Evolutionary conservation across 2,113 vertebrate genomes (phyloP).

Genomic region (Alces alces): DNA sequence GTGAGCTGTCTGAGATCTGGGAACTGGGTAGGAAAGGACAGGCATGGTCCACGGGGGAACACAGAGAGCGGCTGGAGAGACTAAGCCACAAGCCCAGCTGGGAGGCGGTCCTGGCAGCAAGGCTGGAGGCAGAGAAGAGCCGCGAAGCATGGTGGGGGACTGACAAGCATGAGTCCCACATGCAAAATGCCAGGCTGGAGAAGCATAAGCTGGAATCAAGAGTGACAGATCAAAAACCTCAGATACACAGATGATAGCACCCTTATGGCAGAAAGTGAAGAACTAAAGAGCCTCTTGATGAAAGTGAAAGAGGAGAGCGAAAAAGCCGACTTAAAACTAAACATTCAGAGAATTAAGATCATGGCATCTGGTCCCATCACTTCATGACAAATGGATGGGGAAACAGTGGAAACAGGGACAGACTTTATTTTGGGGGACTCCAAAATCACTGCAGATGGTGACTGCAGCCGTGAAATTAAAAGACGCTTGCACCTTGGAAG

Average conservation of each 20-base stretch:
- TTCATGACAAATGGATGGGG: neutral
- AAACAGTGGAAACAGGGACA: neutral
- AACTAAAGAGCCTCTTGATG: neutral
- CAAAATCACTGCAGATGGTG: neutral
- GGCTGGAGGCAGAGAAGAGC: neutral
- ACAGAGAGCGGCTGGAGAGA: neutral
- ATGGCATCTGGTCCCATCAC: neutral
- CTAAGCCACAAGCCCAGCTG: accelerated
- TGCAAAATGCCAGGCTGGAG: neutral
- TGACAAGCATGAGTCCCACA: neutral
- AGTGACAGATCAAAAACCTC: neutral
- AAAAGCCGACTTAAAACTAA: neutral
- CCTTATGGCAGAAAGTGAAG: neutral
- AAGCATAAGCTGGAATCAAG: neutral
- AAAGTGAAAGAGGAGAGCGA: neutral
- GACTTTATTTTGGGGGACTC: neutral
- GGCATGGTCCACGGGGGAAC: accelerated
- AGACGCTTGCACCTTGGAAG: neutral
- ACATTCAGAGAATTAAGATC: neutral
- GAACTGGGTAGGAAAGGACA: neutral
- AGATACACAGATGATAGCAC: neutral
- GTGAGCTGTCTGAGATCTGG: neutral
- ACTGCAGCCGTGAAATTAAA: neutral
- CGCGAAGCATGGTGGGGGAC: neutral
- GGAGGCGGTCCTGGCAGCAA: neutral